Conservation (phyloP, 2,797 vertebrate species). For the Crenichthys baileyi region DNA sequence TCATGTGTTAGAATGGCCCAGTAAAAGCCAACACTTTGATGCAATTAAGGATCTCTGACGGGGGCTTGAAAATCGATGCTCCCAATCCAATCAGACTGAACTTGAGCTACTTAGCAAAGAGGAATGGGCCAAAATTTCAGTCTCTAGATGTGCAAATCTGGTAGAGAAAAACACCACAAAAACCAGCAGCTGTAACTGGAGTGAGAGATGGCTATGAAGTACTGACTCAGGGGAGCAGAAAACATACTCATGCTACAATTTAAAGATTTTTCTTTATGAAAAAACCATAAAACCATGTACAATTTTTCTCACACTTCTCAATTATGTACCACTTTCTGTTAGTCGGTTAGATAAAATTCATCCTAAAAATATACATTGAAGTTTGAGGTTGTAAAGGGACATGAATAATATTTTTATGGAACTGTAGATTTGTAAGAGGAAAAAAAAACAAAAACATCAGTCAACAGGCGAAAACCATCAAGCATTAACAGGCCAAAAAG, state of each 20-base stretch:
- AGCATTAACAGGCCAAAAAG: conserved; percentile 17
- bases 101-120: too few species aligned
- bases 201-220: neutral
- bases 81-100: too few species aligned
- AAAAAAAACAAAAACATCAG: neutral
- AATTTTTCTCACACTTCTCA: neutral
- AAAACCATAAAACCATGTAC: neutral
- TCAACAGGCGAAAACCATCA: neutral
- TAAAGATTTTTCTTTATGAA: neutral
- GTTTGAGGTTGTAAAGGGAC: neutral
- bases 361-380: neutral
- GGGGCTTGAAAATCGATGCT: too few species aligned
- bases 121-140: too few species aligned
- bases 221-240: neutral
- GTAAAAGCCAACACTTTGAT: too few species aligned
- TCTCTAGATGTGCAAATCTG: too few species aligned
- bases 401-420: neutral
- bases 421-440: neutral
- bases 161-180: too few species aligned
- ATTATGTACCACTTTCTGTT: neutral
- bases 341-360: neutral
- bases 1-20: too few species aligned
- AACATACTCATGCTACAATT: too few species aligned
- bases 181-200: neutral
- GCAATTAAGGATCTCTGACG: too few species aligned